These are phyloP conservation scores for Metaphire vulgaris DNA, from an alignment of 1,140 invertebrate species.

Conservation along the genomic window DNA sequence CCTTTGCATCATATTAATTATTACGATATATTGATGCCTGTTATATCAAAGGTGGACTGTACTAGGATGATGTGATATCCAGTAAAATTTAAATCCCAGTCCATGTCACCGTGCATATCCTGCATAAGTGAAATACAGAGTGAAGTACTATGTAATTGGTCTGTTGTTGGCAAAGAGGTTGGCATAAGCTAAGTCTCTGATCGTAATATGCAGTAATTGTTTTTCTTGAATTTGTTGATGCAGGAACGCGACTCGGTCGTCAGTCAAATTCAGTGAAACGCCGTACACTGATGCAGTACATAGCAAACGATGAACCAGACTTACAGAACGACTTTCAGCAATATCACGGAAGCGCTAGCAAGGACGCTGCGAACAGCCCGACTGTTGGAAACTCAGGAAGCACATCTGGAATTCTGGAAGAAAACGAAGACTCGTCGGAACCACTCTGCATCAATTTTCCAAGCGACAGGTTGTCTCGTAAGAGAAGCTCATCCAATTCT, in stretches of 20 bases:
- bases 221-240: neutral
- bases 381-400: no score
- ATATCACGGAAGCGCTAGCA: neutral
- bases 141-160: no score
- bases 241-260: constrained; percentile 46
- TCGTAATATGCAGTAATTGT: neutral
- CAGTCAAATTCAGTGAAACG: constrained; percentile 47
- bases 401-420: no score
- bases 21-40: no score
- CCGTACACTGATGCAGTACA: constrained; percentile 20
- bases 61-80: no score
- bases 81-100: no score
- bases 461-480: neutral
- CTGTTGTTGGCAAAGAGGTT: no score
- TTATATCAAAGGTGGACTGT: no score
- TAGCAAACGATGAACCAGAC: neutral
- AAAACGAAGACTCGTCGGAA: neutral
- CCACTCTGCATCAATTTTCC: neutral
- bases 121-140: no score
- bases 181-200: no score
- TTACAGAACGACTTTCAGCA: neutral
- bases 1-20: no score
- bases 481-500: neutral
- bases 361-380: neutral
- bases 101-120: no score